Conservation (phyloP, 2,797 vertebrate genomes). For the Megaceryle alcyon region DNA sequence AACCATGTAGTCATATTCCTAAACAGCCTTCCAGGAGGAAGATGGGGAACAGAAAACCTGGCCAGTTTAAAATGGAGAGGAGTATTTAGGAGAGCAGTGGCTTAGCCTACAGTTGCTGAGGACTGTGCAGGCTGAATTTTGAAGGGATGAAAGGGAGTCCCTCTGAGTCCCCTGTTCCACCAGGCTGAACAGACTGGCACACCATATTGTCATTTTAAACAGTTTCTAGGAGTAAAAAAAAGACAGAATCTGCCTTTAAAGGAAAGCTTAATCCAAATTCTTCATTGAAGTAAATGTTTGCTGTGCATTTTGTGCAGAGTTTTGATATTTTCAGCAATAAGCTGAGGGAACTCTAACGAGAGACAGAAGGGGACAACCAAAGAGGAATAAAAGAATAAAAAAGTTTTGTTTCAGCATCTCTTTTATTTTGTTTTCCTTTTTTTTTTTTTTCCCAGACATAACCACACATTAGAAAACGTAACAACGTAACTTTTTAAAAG, state of each 20-base stretch:
- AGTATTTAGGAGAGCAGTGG: background rate
- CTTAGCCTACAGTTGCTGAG: background rate
- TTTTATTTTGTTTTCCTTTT: background rate
- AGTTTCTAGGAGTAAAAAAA: conserved; percentile 39
- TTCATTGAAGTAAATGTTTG: conserved; percentile 41
- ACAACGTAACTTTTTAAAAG: conserved; percentile 5
- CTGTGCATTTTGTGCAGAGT: conserved; percentile 47
- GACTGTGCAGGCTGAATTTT: background rate
- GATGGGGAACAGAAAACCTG: background rate
- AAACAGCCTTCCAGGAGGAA: background rate
- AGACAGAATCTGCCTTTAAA: conserved; percentile 32
- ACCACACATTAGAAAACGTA: background rate
- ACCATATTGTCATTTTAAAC: conserved; percentile 53
- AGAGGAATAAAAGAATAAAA: background rate
- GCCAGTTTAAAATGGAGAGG: background rate
- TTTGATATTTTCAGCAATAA: conserved; percentile 64
- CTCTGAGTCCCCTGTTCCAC: background rate
- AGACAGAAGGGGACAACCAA: conserved; percentile 5
- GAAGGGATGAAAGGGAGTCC: conserved; percentile 31
- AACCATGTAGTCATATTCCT: background rate
- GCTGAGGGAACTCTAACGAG: background rate
- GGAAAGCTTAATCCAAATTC: conserved; percentile 11
- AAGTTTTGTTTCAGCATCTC: background rate
- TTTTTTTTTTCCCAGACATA: background rate
- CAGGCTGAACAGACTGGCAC: conserved; percentile 44